Percentiles rank a stretch among this genome's conserved stretches.
phyloP scores from a whole-genome alignment of 1,140 invertebrate species.

The Aplysia californica region DNA sequence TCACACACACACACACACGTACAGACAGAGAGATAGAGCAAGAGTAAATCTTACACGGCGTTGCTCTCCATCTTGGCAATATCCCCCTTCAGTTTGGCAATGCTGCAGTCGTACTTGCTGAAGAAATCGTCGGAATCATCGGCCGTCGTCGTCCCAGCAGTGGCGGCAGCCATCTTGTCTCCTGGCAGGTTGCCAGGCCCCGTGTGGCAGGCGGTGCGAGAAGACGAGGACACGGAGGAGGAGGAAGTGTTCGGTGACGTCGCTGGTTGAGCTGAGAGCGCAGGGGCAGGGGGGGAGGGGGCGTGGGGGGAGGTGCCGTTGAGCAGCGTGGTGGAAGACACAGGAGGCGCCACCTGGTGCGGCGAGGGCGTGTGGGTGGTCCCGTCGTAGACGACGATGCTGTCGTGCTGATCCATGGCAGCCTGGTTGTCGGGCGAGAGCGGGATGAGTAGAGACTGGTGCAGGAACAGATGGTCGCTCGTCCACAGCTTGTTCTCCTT shows the following conservation, averaged over 20 bases:
- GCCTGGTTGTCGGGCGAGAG: conserved; percentile 42
- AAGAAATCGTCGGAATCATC: conserved; percentile 43
- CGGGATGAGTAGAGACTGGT: conserved; percentile 50
- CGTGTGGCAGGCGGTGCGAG: too few species aligned
- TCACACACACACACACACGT: background rate
- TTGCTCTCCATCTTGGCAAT: conserved; percentile 51
- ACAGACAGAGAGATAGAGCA: background rate
- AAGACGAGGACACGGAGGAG: background rate
- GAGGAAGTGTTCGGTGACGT: background rate
- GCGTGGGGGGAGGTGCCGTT: background rate
- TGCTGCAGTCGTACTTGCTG: conserved; percentile 54
- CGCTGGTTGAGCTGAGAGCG: background rate
- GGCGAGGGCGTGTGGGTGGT: background rate
- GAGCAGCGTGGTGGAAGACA: background rate
- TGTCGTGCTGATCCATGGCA: conserved; percentile 33
- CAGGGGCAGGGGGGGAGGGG: too few species aligned
- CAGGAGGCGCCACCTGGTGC: background rate
- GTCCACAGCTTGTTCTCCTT: conserved; percentile 59
- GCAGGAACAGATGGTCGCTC: conserved; percentile 55
- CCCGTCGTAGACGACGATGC: conserved; percentile 17
- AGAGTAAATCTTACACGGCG: conserved; percentile 26
- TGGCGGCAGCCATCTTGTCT: too few species aligned
- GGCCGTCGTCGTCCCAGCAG: background rate
- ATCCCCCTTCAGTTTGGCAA: conserved; percentile 54
- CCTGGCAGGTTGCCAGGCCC: too few species aligned